phyloP scores from a whole-genome alignment of 2,113 vertebrate species.

The Eudorcas thomsonii region DNA sequence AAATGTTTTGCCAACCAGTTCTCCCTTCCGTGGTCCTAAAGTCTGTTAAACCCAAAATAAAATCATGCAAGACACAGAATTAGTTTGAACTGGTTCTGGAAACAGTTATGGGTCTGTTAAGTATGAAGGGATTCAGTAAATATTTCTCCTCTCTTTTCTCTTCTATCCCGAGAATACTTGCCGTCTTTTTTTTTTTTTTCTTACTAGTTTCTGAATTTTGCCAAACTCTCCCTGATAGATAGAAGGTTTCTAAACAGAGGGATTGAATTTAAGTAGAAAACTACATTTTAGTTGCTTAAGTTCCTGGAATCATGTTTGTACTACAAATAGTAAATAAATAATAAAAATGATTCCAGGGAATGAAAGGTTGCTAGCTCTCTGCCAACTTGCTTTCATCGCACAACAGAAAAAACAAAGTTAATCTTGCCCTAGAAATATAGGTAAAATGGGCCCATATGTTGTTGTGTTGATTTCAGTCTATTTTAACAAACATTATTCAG shows the following conservation, averaged over 20 bases:
- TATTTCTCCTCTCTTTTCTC: constrained; percentile 19
- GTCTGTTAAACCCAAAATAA: constrained; percentile 56
- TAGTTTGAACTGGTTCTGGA: constrained; percentile 56
- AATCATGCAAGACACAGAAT: constrained; percentile 33
- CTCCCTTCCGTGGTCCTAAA: constrained; percentile 23
- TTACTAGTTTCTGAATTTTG: constrained; percentile 44
- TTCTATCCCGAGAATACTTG: constrained; percentile 37
- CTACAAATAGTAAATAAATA: constrained; percentile 73
- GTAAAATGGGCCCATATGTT: constrained; percentile 61
- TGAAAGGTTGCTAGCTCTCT: constrained; percentile 11
- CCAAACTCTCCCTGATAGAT: constrained; percentile 42
- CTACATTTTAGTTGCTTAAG: constrained; percentile 15
- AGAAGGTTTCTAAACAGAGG: constrained; percentile 43
- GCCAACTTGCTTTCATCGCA: constrained; percentile 61
- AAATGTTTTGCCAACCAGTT: constrained; percentile 48
- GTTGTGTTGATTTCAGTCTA: constrained; percentile 49
- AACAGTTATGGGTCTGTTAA: constrained; percentile 43
- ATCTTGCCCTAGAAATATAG: constrained; percentile 36
- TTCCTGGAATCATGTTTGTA: constrained; percentile 60
- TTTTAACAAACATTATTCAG: constrained; percentile 51
- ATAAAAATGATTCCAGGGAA: constrained; percentile 52
- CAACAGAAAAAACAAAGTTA: constrained; percentile 57
- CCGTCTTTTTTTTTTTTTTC: not conserved
- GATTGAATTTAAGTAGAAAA: constrained; percentile 49
- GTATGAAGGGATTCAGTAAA: constrained; percentile 44